phyloP scores from a whole-genome alignment of 2,797 vertebrate species.

The Oreonectes daqikongensis region DNA sequence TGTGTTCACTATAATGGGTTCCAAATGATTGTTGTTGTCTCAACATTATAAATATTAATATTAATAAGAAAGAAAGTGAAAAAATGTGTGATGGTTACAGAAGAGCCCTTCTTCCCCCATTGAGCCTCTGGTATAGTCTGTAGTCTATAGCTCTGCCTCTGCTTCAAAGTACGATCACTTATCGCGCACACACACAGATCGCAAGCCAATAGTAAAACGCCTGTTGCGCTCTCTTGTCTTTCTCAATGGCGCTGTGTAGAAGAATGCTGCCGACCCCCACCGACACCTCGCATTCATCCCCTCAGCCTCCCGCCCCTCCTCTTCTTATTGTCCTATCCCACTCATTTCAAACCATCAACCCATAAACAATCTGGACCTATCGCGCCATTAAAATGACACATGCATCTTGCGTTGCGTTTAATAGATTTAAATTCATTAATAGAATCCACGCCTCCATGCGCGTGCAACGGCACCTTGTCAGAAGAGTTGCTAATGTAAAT shows the following conservation, averaged over 20 bases:
- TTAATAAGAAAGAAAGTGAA: no score
- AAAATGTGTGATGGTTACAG: no score
- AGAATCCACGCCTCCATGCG: background rate
- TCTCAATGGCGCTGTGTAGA: conserved; percentile 63
- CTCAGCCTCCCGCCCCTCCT: conserved; percentile 41
- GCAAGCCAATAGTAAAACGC: conserved; percentile 28
- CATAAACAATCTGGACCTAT: conserved; percentile 65
- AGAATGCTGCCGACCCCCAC: conserved; percentile 72
- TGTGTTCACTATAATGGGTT: background rate
- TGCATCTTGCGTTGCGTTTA: background rate
- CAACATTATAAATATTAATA: no score
- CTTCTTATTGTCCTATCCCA: conserved; percentile 62
- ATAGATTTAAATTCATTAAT: background rate
- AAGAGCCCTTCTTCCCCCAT: background rate
- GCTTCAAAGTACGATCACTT: background rate
- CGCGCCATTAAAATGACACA: conserved; percentile 40
- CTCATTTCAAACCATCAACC: conserved; percentile 56
- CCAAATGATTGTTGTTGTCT: background rate
- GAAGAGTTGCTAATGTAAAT: no score
- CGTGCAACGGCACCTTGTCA: background rate
- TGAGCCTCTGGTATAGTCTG: no score
- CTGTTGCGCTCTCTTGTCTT: conserved; percentile 61
- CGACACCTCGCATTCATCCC: conserved; percentile 71
- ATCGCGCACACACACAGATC: conserved; percentile 27
- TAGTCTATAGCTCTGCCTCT: no score